phyloP scores from a whole-genome alignment of 2,113 vertebrate genomes.

The Agelaius phoeniceus region DNA sequence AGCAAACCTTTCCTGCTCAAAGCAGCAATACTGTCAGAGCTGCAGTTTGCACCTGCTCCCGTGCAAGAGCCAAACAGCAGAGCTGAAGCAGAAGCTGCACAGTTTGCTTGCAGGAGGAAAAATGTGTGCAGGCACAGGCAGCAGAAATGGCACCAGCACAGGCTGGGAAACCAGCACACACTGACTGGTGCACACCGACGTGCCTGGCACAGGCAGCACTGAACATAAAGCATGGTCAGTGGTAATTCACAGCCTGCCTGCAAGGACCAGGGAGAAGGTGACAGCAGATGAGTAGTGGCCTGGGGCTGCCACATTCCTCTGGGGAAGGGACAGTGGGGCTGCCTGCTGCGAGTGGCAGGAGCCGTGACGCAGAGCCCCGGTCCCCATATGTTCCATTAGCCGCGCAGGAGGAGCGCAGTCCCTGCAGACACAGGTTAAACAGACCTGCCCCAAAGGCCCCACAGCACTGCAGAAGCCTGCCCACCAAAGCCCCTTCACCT shows the following conservation, averaged over 20 bases:
- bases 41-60: not conserved
- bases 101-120: not conserved
- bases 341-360: slow-evolving; percentile 12
- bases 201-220: not conserved
- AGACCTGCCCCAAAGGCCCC: not conserved
- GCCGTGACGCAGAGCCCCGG: not conserved
- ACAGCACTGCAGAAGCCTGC: accelerated
- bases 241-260: accelerated
- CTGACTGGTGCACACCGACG: accelerated
- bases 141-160: not conserved
- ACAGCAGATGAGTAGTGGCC: not conserved
- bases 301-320: slow-evolving; percentile 20
- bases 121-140: not conserved
- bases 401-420: accelerated
- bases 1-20: not conserved
- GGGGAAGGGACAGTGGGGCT: not conserved
- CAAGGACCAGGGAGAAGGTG: not conserved
- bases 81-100: not conserved
- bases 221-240: accelerated
- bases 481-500: not conserved
- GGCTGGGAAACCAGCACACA: not conserved
- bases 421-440: not conserved
- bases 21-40: not conserved
- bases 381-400: slow-evolving; percentile 12
- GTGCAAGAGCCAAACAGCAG: accelerated